Evolutionary conservation across 2,888 invertebrate species (phyloP).

Genomic region (Pyralis farinalis): DNA sequence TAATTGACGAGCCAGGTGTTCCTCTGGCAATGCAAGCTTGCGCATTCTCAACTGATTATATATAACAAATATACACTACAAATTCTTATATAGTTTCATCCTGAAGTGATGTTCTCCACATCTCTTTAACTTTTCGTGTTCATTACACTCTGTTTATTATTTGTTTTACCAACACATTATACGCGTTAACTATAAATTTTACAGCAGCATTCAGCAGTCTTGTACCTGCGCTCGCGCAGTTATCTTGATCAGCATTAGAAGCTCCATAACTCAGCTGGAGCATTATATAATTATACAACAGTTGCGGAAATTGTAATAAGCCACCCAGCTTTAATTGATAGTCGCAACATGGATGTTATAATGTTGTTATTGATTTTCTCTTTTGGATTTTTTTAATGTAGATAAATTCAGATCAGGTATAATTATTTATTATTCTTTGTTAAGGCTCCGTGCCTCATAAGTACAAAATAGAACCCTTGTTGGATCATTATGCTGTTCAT

Average conservation of each 20-base stretch:
- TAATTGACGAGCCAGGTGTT: no score
- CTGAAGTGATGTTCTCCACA: not conserved
- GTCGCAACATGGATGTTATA: constrained; percentile 5
- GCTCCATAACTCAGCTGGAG: constrained; percentile 35
- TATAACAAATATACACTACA: no score
- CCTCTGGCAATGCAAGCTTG: no score
- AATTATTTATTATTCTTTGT: no score
- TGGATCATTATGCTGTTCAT: no score
- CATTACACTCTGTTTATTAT: constrained; percentile 25
- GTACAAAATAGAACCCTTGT: no score
- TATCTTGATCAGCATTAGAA: constrained; percentile 44
- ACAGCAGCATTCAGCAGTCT: constrained; percentile 22
- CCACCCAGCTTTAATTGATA: constrained; percentile 15
- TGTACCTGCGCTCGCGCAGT: constrained; percentile 14
- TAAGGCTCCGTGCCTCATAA: no score
- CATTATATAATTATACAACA: constrained; percentile 35
- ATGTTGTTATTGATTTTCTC: constrained; percentile 7
- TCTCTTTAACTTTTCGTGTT: constrained; percentile 12
- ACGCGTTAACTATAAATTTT: constrained; percentile 37
- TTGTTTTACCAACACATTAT: constrained; percentile 33
- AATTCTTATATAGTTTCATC: no score
- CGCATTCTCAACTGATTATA: no score
- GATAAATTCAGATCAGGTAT: no score
- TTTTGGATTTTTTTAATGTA: not conserved
- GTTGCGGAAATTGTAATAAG: constrained; percentile 2